Evolutionary conservation across 2,113 vertebrate species (phyloP).

Genomic region (Aldabrachelys gigantea): DNA sequence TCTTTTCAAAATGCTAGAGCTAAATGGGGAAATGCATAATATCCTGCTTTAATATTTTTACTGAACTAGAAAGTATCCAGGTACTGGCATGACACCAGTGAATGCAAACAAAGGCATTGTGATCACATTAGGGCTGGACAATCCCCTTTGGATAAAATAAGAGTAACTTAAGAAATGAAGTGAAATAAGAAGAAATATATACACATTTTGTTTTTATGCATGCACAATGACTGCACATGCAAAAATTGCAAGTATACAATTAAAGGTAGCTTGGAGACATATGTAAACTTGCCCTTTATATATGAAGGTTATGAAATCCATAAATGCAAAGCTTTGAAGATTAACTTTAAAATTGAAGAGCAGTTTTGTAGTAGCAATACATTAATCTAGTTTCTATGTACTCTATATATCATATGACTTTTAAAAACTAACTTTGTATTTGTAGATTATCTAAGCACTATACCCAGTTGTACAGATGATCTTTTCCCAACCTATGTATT

Average conservation of each 20-base stretch:
- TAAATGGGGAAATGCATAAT: not conserved
- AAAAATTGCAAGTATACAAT: constrained; percentile 6
- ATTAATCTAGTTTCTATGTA: not conserved
- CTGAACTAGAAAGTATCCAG: not conserved
- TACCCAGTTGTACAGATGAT: too few species aligned
- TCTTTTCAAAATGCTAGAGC: not conserved
- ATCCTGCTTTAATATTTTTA: constrained; percentile 7
- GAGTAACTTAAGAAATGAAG: not conserved
- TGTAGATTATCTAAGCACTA: too few species aligned
- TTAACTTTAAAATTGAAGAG: constrained; percentile 20
- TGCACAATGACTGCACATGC: not conserved
- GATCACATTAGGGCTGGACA: not conserved
- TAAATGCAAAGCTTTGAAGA: constrained; percentile 4
- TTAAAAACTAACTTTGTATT: too few species aligned
- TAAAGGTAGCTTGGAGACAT: constrained; percentile 9
- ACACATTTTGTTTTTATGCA: not conserved
- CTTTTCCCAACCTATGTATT: too few species aligned
- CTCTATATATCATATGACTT: too few species aligned
- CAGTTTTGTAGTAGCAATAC: not conserved
- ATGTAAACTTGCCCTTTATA: not conserved
- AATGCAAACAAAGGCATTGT: not conserved
- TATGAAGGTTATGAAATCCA: not conserved
- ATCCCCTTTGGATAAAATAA: not conserved
- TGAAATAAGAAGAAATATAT: not conserved
- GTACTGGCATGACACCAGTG: not conserved